Evolutionary conservation across 2,888 invertebrate genomes (phyloP).

Genomic region (Cerastis rubricosa): DNA sequence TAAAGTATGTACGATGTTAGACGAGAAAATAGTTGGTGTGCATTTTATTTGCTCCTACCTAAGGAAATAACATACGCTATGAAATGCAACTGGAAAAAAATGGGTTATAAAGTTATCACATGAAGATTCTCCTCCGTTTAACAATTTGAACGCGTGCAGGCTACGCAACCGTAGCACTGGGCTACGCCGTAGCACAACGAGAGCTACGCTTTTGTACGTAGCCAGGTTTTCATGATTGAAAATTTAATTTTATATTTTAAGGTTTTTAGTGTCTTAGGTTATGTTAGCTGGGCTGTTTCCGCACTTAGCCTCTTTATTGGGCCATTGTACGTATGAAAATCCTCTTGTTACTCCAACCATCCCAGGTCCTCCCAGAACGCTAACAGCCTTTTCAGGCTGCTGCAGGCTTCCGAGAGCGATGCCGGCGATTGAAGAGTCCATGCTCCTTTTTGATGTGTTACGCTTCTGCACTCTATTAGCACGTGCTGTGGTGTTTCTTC

Average conservation of each 20-base stretch:
- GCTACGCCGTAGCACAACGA: conserved; percentile 42
- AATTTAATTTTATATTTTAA: background rate
- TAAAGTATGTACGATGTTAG: background rate
- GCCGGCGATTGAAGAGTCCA: too few species aligned
- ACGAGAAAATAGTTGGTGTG: background rate
- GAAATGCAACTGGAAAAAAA: background rate
- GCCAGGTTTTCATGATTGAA: background rate
- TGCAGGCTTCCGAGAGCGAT: too few species aligned
- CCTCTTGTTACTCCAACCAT: too few species aligned
- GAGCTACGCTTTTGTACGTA: conserved; percentile 21
- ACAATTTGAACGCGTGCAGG: background rate
- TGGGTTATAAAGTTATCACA: background rate
- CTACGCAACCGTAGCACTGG: background rate
- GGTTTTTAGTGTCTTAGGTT: too few species aligned
- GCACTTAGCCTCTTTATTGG: too few species aligned
- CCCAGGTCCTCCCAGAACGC: too few species aligned
- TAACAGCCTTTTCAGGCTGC: too few species aligned
- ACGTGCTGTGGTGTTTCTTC: too few species aligned
- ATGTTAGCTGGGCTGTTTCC: too few species aligned
- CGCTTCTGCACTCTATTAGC: too few species aligned
- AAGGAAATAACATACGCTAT: background rate
- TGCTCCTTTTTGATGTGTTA: too few species aligned
- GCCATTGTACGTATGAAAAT: too few species aligned
- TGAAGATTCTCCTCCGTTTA: background rate
- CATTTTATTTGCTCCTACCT: background rate